Evolutionary conservation across 2,888 invertebrate genomes (phyloP), one percentile per base, ranked within the genome.

Genomic region (Zeuzera pyrina): DNA sequence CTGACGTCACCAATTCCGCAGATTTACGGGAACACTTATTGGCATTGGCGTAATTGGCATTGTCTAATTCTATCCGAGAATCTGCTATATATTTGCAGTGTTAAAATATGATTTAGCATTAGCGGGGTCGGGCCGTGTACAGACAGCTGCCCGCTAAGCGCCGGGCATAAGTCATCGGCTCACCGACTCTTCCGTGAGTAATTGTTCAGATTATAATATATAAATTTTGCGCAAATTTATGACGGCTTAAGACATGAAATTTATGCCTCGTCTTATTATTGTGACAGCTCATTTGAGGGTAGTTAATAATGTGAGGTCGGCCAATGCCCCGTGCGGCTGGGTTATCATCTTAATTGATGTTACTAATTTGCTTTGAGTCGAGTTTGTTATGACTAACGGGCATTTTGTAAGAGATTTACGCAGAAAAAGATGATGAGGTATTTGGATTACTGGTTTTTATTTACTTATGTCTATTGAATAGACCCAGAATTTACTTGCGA

Each of bases 201-300:
- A 73, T 76, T 64, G 70, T 54, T 39, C 47, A 64, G 67, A 73
- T 77, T 73, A 73, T 56, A 65, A 63, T 65, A 58, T 63, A 64
- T 59, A 64, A 56, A 57, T 64, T 65, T 55, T 45, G 39, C 49
- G 34, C 36, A 36, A 65, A 69, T 65, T 66, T 62, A 67, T 67
- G 63, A 57, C 44, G 56, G 56, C 51, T 56, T 53, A 51, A 60
- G 57, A 49, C 52, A 39, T 33, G 42, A 36, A 60, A 76, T 76
- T 69, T 63, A 76, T 71, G 60, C 45, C 44, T 41, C 52, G 62
- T 71, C 69, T 76, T 74, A 72, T 71, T 70, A 74, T 70, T 74
- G 55, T 66, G 71, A 71, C 69, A 62, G 68, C 54, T 67, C 63
- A 65, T 66, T 66, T 55, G 49, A 45, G 52, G 43, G 49, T 52